These are phyloP conservation scores for Cydia amplana DNA, from an alignment of 1,140 invertebrate genomes.

Conservation along the genomic window DNA sequence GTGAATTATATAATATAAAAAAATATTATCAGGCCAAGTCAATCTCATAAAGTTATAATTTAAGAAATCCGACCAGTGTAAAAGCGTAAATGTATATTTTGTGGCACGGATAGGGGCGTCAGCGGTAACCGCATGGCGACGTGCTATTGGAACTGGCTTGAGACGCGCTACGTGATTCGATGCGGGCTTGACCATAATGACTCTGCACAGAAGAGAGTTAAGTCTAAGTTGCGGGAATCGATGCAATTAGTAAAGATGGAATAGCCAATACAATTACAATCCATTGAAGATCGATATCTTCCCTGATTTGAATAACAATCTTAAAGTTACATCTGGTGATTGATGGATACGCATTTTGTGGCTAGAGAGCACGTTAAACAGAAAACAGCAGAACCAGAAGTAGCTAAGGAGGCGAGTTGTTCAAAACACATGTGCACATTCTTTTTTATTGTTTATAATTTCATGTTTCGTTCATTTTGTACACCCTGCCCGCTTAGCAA, in stretches of 20 bases:
- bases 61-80: neutral
- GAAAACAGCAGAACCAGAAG: too few relatives aligned
- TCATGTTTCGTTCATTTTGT: too few relatives aligned
- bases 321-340: too few relatives aligned
- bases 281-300: too few relatives aligned
- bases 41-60: neutral
- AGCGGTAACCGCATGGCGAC: neutral
- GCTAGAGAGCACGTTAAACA: too few relatives aligned
- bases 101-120: neutral
- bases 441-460: too few relatives aligned
- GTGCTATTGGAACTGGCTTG: neutral
- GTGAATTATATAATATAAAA: neutral
- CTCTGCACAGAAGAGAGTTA: neutral
- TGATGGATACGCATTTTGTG: too few relatives aligned
- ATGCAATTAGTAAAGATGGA: neutral
- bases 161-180: neutral
- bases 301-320: too few relatives aligned
- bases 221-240: neutral
- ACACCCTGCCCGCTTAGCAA: too few relatives aligned
- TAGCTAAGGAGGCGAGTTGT: too few relatives aligned
- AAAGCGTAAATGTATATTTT: neutral
- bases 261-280: neutral
- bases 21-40: neutral
- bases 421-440: too few relatives aligned
- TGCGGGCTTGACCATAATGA: neutral